These are phyloP conservation scores for Troilus luridus DNA, from an alignment of 2,888 invertebrate species.

Conservation along the genomic window DNA sequence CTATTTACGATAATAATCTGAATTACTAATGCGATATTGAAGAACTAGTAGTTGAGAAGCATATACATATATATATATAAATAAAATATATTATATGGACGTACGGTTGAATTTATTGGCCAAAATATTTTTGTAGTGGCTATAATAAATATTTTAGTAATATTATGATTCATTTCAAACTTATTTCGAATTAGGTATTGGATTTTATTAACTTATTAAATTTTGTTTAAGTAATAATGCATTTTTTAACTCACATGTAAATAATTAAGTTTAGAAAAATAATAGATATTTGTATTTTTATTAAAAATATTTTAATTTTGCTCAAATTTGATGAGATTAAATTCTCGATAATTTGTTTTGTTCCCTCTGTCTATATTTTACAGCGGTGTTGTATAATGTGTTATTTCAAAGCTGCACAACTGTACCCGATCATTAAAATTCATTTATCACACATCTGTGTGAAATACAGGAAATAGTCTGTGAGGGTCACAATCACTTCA, in stretches of 20 bases:
- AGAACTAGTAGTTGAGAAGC: slow-evolving; percentile 21
- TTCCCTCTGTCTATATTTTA: background rate
- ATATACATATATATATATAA: slow-evolving; percentile 2
- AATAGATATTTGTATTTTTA: slow-evolving; percentile 43
- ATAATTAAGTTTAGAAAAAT: slow-evolving; percentile 48
- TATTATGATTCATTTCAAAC: background rate
- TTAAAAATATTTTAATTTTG: slow-evolving; percentile 45
- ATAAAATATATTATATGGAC: slow-evolving; percentile 50
- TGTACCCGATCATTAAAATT: slow-evolving; percentile 56
- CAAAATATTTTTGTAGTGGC: slow-evolving; percentile 55
- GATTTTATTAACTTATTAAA: background rate
- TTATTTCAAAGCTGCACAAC: slow-evolving; percentile 57
- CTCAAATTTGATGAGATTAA: slow-evolving; percentile 25
- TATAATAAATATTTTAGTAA: slow-evolving; percentile 3
- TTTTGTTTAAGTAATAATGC: background rate
- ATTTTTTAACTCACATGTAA: slow-evolving; percentile 23
- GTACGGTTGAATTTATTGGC: slow-evolving; percentile 47
- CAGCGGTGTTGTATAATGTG: slow-evolving; percentile 45
- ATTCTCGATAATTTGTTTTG: background rate
- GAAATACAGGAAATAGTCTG: slow-evolving; percentile 2
- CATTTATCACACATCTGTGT: slow-evolving; percentile 48
- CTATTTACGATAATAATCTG: background rate
- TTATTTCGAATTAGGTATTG: background rate
- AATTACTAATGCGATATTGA: slow-evolving; percentile 9
- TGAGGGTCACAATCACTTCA: background rate